A percentile compares a stretch with the other conserved stretches of the same genome.
These are phyloP conservation scores for Dynastes grantii DNA, from an alignment of 2,888 invertebrate species.

Conservation along the genomic window DNA sequence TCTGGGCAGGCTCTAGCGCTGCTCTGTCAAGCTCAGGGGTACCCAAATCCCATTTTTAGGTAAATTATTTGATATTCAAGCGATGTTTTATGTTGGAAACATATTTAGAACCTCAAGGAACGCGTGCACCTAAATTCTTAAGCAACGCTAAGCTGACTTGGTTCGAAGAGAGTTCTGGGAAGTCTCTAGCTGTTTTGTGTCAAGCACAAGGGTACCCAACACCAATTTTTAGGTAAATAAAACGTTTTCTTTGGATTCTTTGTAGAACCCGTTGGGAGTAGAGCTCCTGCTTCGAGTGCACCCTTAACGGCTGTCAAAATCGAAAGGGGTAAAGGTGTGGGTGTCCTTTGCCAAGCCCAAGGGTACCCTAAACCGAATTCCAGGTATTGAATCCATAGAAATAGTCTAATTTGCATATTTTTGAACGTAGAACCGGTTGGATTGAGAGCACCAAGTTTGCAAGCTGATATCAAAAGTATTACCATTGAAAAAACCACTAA, in stretches of 20 bases:
- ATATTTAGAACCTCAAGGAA: slow-evolving; percentile 65
- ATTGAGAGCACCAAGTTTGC: slow-evolving; percentile 48
- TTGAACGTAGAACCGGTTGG: slow-evolving; percentile 58
- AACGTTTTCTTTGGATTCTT: slow-evolving; percentile 37
- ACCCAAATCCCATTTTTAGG: slow-evolving; percentile 75
- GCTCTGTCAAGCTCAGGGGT: slow-evolving; percentile 75
- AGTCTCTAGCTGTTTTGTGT: slow-evolving; percentile 69
- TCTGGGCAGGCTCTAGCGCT: slow-evolving; percentile 66
- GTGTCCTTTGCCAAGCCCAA: slow-evolving; percentile 83
- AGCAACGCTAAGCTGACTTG: slow-evolving; percentile 64
- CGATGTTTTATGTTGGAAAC: slow-evolving; percentile 38
- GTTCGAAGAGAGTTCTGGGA: slow-evolving; percentile 65
- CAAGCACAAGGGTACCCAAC: slow-evolving; percentile 75
- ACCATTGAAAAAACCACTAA: slow-evolving; percentile 60
- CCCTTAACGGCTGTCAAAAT: slow-evolving; percentile 77
- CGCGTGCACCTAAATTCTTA: slow-evolving; percentile 65
- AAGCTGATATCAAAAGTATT: slow-evolving; percentile 68
- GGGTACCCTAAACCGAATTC: slow-evolving; percentile 83
- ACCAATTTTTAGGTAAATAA: slow-evolving; percentile 74
- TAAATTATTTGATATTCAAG: slow-evolving; percentile 61
- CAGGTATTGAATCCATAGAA: slow-evolving; percentile 73
- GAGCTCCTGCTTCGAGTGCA: slow-evolving; percentile 77
- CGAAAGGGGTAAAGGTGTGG: slow-evolving; percentile 72
- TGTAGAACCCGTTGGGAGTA: slow-evolving; percentile 75
- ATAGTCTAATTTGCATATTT: too few species aligned